Evolutionary conservation across 2,113 vertebrate genomes (phyloP), one percentile per base, ranked within the genome.

Genomic region (Dryoscopus gambensis): DNA sequence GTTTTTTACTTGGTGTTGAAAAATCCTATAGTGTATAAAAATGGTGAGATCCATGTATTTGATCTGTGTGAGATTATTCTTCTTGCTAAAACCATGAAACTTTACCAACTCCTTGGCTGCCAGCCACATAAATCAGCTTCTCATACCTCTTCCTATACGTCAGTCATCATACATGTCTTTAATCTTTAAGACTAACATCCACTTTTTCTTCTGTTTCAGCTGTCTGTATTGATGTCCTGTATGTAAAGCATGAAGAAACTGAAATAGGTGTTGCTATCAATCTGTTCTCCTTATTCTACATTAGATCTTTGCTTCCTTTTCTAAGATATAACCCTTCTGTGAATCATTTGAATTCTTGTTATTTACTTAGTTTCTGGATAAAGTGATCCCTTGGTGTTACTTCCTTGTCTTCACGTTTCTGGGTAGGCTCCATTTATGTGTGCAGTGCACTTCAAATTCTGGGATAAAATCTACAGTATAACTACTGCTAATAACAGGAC

Each of bases 61-160:
- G 62, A 89, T 83, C 91, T 68, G 52, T 44, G 52, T 89, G 27
- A 76, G 63, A 92, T 87, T 95, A 92, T 93, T 68, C 84, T 80
- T 81, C 76, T 67, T 93, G 64, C 57, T 93, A 57, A 86, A 87
- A 85, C 47, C 75, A 73, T 50, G 71, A 97, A 94, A 90, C 22
- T 67, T 89, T 65, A 94, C 64, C 84, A 75, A 62, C 42, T 87
- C 73, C 65, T 93, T 96, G 93, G 88, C 86, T 93, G 74, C 57
- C 74, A 81, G 93, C 60, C 91, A 94, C 81, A 76, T 79, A 91
- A 87, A 84, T 67, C 95, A 92, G 77, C 56, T 84, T 95, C 77
- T 93, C 65, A 50, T 85, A 85, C 79, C 50, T 88, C 59, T 89
- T 93, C 70, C 74, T 94, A 60, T 23, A 56, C 67, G 76, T 88